phyloP scores from a whole-genome alignment of 2,797 vertebrate species.

The Schizothorax lantsangensis region DNA sequence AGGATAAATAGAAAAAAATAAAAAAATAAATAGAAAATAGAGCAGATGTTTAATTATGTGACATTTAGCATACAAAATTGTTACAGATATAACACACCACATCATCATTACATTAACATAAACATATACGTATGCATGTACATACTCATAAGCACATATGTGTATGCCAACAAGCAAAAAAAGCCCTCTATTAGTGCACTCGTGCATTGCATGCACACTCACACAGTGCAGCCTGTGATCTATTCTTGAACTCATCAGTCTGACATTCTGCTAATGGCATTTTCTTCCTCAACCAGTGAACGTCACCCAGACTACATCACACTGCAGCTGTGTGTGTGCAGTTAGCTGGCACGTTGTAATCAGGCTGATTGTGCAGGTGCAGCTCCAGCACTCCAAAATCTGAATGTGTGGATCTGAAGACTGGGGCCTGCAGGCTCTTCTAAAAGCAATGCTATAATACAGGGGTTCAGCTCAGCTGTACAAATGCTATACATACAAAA shows the following conservation, averaged over 20 bases:
- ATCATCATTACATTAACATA: background rate
- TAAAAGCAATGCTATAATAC: background rate
- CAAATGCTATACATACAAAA: background rate
- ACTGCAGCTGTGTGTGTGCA: slow-evolving; percentile 16
- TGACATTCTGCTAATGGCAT: slow-evolving; percentile 52
- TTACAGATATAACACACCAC: background rate
- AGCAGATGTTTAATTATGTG: background rate
- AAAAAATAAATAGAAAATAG: too few species aligned
- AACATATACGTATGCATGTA: background rate
- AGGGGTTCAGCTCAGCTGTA: background rate
- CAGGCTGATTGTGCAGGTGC: slow-evolving; percentile 29
- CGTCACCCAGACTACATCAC: slow-evolving; percentile 39
- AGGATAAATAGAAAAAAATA: too few species aligned
- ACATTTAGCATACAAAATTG: background rate
- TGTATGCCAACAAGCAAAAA: slow-evolving; percentile 15
- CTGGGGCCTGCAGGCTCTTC: slow-evolving; percentile 2
- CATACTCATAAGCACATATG: background rate
- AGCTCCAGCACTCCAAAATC: slow-evolving; percentile 10
- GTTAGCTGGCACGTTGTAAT: slow-evolving; percentile 29
- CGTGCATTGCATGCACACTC: slow-evolving; percentile 14
- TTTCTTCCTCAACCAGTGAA: slow-evolving; percentile 44
- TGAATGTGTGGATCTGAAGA: slow-evolving; percentile 14
- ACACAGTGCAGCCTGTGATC: slow-evolving; percentile 32
- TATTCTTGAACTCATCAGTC: slow-evolving; percentile 46
- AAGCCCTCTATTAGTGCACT: slow-evolving; percentile 11